These are phyloP conservation scores for Microvelia longipes DNA, from an alignment of 1,140 invertebrate genomes.

Conservation along the genomic window DNA sequence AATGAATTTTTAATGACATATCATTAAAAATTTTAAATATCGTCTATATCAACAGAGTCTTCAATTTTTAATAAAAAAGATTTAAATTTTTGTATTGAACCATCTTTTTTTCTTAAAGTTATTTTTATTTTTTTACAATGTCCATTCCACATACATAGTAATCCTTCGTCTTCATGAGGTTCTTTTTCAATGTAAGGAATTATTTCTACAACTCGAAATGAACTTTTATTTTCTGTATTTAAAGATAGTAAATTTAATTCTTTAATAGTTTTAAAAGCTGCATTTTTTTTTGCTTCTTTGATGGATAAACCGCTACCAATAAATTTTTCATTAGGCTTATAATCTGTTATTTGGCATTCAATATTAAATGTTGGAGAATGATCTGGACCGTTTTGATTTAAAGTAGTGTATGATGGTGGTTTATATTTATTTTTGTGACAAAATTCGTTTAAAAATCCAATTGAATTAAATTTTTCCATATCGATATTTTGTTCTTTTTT, in stretches of 20 bases:
- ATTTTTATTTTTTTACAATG: background rate
- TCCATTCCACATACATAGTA: background rate
- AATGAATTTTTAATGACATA: background rate
- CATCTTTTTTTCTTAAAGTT: background rate
- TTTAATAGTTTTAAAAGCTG: background rate
- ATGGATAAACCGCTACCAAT: background rate
- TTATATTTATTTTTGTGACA: background rate
- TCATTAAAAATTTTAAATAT: background rate
- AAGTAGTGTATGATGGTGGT: background rate
- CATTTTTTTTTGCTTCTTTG: background rate
- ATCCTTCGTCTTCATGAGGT: background rate
- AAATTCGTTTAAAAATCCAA: background rate
- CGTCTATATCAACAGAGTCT: background rate
- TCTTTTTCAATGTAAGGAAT: background rate
- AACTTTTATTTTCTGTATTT: background rate
- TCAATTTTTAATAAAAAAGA: background rate
- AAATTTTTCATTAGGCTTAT: background rate
- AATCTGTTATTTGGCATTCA: background rate
- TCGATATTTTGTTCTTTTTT: background rate
- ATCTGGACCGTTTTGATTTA: background rate
- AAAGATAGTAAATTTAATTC: background rate
- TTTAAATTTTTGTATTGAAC: background rate
- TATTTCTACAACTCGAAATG: background rate
- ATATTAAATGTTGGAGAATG: background rate
- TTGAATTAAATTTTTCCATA: background rate